Evolutionary conservation across 2,797 vertebrate genomes (phyloP).

Genomic region (Acestrorhynchus altus): DNA sequence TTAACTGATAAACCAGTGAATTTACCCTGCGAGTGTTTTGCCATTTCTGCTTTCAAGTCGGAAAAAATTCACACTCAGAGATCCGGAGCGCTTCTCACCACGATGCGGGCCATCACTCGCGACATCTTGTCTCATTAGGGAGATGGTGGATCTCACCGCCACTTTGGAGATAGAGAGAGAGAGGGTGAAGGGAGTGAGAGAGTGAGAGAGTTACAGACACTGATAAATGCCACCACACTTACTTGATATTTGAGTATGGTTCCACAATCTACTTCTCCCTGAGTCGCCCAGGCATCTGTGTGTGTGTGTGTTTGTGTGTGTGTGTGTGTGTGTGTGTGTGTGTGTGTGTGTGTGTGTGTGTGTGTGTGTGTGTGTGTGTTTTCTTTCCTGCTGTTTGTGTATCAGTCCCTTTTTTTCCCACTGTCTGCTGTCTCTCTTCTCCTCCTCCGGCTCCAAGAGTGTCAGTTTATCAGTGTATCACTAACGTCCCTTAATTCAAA

Average conservation of each 20-base stretch:
- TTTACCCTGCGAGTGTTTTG: constrained; percentile 58
- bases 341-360: constrained; percentile 49
- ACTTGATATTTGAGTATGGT: constrained; percentile 64
- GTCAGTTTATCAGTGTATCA: constrained; percentile 81
- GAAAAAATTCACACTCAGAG: constrained; percentile 59
- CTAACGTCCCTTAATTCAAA: constrained; percentile 78
- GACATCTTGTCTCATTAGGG: constrained; percentile 67
- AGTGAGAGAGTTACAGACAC: constrained; percentile 56
- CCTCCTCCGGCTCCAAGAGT: constrained; percentile 57
- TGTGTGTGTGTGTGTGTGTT: background rate
- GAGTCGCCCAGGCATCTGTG: constrained; percentile 35
- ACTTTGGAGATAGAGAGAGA: constrained; percentile 49
- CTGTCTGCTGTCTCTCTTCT: constrained; percentile 42
- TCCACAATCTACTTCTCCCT: constrained; percentile 53
- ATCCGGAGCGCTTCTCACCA: constrained; percentile 52
- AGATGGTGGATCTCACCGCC: constrained; percentile 61
- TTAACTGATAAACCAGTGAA: constrained; percentile 56
- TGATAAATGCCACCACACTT: constrained; percentile 67
- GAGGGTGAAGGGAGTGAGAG: constrained; percentile 23
- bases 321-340: constrained; percentile 48
- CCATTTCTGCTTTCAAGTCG: constrained; percentile 61
- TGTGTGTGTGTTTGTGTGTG: background rate
- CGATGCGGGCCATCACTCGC: constrained; percentile 60
- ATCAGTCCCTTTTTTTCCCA: constrained; percentile 12
- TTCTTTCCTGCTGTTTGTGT: constrained; percentile 35